Conservation (phyloP, 2,113 vertebrate species). For the Carassius carassius region DNA sequence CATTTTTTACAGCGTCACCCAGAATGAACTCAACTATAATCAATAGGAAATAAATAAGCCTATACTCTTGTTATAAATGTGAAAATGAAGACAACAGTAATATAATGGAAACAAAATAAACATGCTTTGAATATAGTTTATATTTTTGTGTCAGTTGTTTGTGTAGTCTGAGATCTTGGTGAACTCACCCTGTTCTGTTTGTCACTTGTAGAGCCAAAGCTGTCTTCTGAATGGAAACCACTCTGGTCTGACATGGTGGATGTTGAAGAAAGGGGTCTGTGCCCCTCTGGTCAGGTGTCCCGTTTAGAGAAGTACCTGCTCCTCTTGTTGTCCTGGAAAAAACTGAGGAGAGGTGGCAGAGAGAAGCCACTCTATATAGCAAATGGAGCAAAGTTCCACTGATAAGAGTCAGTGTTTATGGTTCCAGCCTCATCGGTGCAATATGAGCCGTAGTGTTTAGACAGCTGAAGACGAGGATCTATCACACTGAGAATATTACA, state of each 20-base stretch:
- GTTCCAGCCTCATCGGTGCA: slow-evolving; percentile 45
- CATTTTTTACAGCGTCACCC: not conserved
- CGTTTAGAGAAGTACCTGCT: slow-evolving; percentile 38
- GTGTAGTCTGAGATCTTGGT: not conserved
- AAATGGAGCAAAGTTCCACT: slow-evolving; percentile 74
- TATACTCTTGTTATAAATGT: not conserved
- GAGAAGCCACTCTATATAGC: slow-evolving; percentile 62
- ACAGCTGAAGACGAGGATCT: too few species aligned
- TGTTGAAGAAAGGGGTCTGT: slow-evolving; percentile 7
- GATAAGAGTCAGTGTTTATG: slow-evolving; percentile 72
- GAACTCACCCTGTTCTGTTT: slow-evolving; percentile 45
- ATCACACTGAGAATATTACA: too few species aligned
- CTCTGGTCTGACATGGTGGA: slow-evolving; percentile 41
- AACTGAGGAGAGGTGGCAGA: slow-evolving; percentile 17
- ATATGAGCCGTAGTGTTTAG: not conserved
- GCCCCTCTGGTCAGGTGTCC: slow-evolving; percentile 26
- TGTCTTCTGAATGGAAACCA: slow-evolving; percentile 26
- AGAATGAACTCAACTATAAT: not conserved
- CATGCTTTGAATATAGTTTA: not conserved
- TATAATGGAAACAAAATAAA: not conserved
- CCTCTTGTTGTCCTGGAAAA: slow-evolving; percentile 26
- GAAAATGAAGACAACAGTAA: not conserved
- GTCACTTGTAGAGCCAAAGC: slow-evolving; percentile 12
- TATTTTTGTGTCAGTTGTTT: not conserved
- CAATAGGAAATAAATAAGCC: not conserved